These are phyloP conservation scores for Syngnathus typhle DNA, from an alignment of 2,113 vertebrate genomes.

Conservation along the genomic window DNA sequence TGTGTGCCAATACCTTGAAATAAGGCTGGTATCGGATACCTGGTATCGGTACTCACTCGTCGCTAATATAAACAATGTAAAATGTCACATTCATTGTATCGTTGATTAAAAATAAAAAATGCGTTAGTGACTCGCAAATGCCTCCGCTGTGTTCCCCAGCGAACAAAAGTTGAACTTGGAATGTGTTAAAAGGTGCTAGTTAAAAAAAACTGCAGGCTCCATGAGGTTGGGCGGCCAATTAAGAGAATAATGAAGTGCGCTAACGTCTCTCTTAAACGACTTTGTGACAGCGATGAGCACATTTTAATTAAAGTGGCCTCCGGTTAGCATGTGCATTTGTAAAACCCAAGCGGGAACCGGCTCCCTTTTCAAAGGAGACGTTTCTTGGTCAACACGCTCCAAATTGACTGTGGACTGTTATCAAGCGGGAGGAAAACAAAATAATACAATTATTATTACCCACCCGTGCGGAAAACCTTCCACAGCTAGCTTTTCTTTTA, in stretches of 20 bases:
- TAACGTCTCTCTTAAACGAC: constrained; percentile 61
- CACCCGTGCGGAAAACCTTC: constrained; percentile 12
- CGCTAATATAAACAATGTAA: too few species aligned
- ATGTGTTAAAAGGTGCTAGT: constrained; percentile 15
- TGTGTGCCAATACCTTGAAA: too few species aligned
- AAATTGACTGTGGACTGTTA: constrained; percentile 50
- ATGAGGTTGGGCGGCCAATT: constrained; percentile 53
- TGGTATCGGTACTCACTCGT: too few species aligned
- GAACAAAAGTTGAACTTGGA: constrained; percentile 18
- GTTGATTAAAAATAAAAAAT: too few species aligned
- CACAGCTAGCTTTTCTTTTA: constrained; percentile 34
- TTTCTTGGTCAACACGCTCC: constrained; percentile 31
- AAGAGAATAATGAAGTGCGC: constrained; percentile 66
- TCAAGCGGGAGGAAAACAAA: constrained; percentile 18
- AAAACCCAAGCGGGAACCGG: constrained; percentile 46
- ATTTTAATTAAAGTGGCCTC: constrained; percentile 68
- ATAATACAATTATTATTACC: constrained; percentile 40
- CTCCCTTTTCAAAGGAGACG: constrained; percentile 45
- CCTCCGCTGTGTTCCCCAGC: constrained; percentile 1
- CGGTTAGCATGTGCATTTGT: constrained; percentile 50
- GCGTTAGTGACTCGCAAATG: constrained; percentile 2
- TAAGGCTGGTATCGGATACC: too few species aligned
- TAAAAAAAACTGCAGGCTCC: constrained; percentile 13
- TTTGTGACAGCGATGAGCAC: constrained; percentile 52
- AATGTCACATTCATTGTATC: too few species aligned